Evolutionary conservation across 2,888 invertebrate species (phyloP), one percentile per base, ranked within the genome.

Genomic region (Machimus rusticus): DNA sequence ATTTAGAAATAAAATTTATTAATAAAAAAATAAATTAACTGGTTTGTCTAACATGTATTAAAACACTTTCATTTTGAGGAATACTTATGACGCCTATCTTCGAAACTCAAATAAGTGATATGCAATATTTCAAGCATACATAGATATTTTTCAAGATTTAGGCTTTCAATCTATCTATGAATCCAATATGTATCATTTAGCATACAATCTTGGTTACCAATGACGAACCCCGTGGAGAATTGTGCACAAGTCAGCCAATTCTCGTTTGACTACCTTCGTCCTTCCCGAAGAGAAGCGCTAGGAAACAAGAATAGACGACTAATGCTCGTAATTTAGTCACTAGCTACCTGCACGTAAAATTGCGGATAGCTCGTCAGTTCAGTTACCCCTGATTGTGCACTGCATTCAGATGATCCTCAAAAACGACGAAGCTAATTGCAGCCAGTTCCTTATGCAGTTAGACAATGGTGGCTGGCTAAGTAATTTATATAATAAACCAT

Each of bases 401-500:
- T 66, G 84, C 84, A 84, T 66, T 74, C 6, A 84, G 74, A 84
- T 66, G 74, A 84, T 39, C 37, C 37, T 66, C 19, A 84, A 84
- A 84, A 66, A 84, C 39, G 46, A 23, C 37, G 28, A 66, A 84
- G 1, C 84, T 74, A 74, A 84, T 84, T 84, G 66, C 74, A 39
- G 57, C 55, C 28, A 84, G 57, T 84, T 84, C 84, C 84, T 84
- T 84, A 37, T 84, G 66, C 43, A 74, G 84, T 51, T 37, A 84
- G 84, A 84, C 84, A 84, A 84, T 84, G 34, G 84, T 8, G 51
- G 43, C 31, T 39, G 37, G 19, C 84, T 66, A 84, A 84, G 66
- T 84, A 84, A 84, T 84, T 84, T 84, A 84, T 84, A 84, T 84
- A 84, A 84, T 84, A 74, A 84, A 74, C 74, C 74, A 66, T 84